These are phyloP conservation scores for Lagorchestes hirsutus DNA, from an alignment of 2,797 vertebrate species.

Conservation along the genomic window DNA sequence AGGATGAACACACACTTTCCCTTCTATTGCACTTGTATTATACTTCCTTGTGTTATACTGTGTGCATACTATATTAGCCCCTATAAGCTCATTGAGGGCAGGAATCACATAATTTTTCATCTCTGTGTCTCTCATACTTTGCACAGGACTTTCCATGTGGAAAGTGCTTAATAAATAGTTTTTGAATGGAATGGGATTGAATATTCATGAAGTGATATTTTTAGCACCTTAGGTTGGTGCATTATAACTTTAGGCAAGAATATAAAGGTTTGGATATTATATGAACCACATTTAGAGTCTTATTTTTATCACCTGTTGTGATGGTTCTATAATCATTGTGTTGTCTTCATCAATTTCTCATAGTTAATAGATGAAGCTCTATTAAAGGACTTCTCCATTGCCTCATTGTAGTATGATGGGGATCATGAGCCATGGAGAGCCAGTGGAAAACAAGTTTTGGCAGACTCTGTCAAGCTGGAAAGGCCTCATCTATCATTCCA, in stretches of 20 bases:
- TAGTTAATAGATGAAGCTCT: not conserved
- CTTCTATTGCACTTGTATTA: not conserved
- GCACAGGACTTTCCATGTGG: not conserved
- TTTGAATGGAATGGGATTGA: not conserved
- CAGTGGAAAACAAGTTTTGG: not conserved
- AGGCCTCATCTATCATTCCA: not conserved
- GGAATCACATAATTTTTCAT: not conserved
- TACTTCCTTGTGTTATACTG: not conserved
- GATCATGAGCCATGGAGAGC: not conserved
- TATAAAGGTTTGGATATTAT: not conserved
- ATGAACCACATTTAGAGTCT: slow-evolving; percentile 5
- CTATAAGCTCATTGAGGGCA: not conserved
- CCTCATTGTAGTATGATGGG: not conserved
- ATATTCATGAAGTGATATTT: not conserved
- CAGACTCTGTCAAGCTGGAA: not conserved
- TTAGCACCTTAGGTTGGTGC: not conserved
- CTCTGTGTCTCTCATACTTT: not conserved
- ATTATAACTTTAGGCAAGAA: not conserved
- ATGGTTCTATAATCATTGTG: slow-evolving; percentile 33
- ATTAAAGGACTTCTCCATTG: not conserved
- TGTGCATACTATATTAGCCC: not conserved
- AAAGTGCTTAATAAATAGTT: not conserved
- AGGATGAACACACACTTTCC: too few relatives aligned
- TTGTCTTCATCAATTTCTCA: not conserved
- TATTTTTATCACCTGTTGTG: slow-evolving; percentile 28